These are phyloP conservation scores for Poecilia picta DNA, from an alignment of 2,797 vertebrate genomes.

Conservation along the genomic window DNA sequence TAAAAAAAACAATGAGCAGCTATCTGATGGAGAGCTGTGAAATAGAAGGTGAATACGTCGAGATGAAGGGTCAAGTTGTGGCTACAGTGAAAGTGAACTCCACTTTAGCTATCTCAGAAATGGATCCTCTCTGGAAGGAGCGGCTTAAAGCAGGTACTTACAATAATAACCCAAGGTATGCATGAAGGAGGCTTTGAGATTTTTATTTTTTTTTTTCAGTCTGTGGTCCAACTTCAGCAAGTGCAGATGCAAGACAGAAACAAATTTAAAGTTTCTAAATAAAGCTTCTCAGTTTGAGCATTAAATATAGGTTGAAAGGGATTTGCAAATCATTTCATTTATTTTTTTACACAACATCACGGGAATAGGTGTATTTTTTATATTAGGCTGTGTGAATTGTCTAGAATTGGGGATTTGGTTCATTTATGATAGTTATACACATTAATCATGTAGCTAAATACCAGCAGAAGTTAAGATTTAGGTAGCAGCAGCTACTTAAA, in stretches of 20 bases:
- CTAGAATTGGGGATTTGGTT: no score
- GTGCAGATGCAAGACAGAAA: background rate
- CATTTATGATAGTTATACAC: no score
- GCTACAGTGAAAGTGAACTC: constrained; percentile 15
- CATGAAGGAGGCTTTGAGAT: background rate
- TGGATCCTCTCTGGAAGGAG: constrained; percentile 1
- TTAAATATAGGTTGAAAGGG: no score
- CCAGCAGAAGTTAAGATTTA: no score
- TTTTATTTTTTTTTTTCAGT: background rate
- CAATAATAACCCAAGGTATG: background rate
- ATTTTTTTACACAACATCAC: no score
- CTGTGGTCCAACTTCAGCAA: background rate
- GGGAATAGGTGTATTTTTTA: no score
- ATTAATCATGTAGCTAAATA: no score
- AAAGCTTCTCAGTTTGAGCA: no score
- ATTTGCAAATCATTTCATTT: no score
- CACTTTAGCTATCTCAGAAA: constrained; percentile 35
- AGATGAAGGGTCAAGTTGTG: constrained; percentile 19
- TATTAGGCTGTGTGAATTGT: no score
- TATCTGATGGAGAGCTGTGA: constrained; percentile 26
- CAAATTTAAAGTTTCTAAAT: background rate
- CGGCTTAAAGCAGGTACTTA: background rate
- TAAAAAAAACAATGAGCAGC: constrained; percentile 26
- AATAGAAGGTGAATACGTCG: background rate
- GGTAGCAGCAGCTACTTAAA: no score